Conservation (phyloP, 2,113 vertebrate genomes). For the Phoxinus phoxinus region DNA sequence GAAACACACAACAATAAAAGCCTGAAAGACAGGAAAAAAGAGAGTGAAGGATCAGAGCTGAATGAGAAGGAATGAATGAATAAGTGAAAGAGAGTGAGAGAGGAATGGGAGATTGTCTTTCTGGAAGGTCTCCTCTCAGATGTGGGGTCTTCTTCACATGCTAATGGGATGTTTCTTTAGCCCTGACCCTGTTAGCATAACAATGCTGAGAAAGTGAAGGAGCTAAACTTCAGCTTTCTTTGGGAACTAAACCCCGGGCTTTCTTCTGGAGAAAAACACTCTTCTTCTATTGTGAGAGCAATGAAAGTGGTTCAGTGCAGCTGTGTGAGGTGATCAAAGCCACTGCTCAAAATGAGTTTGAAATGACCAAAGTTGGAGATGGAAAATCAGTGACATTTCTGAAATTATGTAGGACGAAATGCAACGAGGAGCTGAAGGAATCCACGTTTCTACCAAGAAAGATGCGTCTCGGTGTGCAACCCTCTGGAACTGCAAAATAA, state of each 20-base stretch:
- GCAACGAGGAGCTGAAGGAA: slow-evolving; percentile 36
- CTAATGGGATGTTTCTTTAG: slow-evolving; percentile 79
- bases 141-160: slow-evolving; percentile 84
- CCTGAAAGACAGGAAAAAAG: slow-evolving; percentile 67
- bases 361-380: slow-evolving; percentile 72
- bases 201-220: slow-evolving; percentile 81
- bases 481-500: slow-evolving; percentile 45
- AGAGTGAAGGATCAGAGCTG: slow-evolving; percentile 68
- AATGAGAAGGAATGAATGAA: slow-evolving; percentile 75
- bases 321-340: slow-evolving; percentile 78
- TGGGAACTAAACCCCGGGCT: slow-evolving; percentile 78
- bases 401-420: slow-evolving; percentile 36
- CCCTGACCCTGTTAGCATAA: slow-evolving; percentile 80
- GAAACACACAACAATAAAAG: slow-evolving; percentile 66
- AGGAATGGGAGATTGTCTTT: slow-evolving; percentile 79
- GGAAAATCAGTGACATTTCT: slow-evolving; percentile 55
- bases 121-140: slow-evolving; percentile 80
- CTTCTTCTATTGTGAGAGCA: slow-evolving; percentile 72
- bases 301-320: slow-evolving; percentile 75
- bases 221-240: slow-evolving; percentile 83
- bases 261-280: slow-evolving; percentile 78
- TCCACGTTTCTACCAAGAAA: slow-evolving; percentile 36
- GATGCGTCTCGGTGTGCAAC: slow-evolving; percentile 59
- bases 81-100: slow-evolving; percentile 68
- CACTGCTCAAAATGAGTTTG: slow-evolving; percentile 76